Base-by-base conservation (phyloP, 1,140 invertebrate genomes). In the Berghia stephanieae region DNA sequence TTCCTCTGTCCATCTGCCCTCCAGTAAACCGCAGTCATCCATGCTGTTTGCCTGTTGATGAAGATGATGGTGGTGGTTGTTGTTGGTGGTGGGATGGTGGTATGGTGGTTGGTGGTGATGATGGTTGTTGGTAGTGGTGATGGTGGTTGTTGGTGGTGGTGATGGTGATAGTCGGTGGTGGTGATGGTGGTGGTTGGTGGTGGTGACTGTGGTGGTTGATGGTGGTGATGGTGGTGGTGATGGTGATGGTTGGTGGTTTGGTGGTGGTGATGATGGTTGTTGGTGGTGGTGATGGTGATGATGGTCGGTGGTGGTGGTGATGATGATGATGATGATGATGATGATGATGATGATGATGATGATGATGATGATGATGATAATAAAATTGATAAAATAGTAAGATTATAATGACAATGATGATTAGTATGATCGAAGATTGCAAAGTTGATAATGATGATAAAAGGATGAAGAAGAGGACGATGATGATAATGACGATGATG, bases 1-100 rank as follows among this genome's bases (percentile, higher is more conserved):
- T 81, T 96, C 94, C 49, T 93, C 92, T 0, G 93, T 92, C 96
- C 96, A 98, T 85, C 96, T 96, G 0, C 96, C 96, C 84, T 94
- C 92, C 46, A 98, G 84, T 0, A 94, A 93, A 0, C 96, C 96
- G 84, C 94, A 92, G 85, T 97, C 95, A 87, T 98, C 96, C 52
- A 77, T 74, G 43, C 76, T 80, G 75, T 84, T 84, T 5, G 79
- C 76, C 83, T 84, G 66, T n/a, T 52, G 46, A 52, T 52, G 46
- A 52, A 16, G 46, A 52, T 52, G 46, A 52, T 52, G 46, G n/a
- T 52, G 46, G n/a, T 52, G 46, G n/a, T 52, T 13, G n/a, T 52
- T 13, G 31, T 66, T 16, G 31, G 18, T 16, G 31, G 13, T 16
- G 31, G 13, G 63, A 66, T 66, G 18, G 31, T 21, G 63, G 27